Conservation (phyloP, 1,140 invertebrate genomes). For the Nephotettix cincticeps region DNA sequence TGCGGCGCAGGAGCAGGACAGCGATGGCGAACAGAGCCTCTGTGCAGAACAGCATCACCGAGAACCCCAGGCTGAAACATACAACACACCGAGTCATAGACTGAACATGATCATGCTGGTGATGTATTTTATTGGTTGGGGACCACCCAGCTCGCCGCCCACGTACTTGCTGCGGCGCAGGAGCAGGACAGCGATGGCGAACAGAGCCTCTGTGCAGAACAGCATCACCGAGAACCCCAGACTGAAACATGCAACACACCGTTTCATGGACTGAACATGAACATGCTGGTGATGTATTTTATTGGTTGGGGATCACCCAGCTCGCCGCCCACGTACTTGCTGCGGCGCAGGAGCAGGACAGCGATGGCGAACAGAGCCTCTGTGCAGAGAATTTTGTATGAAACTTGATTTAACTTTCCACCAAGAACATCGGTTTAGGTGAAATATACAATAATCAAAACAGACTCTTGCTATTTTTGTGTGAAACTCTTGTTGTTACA, state of each 20-base stretch:
- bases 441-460: too few species aligned
- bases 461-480: too few species aligned
- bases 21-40: slow-evolving; percentile 76
- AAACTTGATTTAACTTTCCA: too few species aligned
- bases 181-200: slow-evolving; percentile 77
- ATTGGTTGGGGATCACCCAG: slow-evolving; percentile 79
- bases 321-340: slow-evolving; percentile 82
- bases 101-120: slow-evolving; percentile 79
- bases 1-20: slow-evolving; percentile 78
- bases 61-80: slow-evolving; percentile 77
- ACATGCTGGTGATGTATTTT: slow-evolving; percentile 74
- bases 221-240: slow-evolving; percentile 88
- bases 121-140: slow-evolving; percentile 66
- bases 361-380: slow-evolving; percentile 76
- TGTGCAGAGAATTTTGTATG: too few species aligned
- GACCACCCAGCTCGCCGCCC: slow-evolving; percentile 93
- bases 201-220: slow-evolving; percentile 80
- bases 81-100: slow-evolving; percentile 79
- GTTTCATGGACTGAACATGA: slow-evolving; percentile 90
- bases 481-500: too few species aligned
- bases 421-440: too few species aligned
- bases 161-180: slow-evolving; percentile 72
- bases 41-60: slow-evolving; percentile 84
- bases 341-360: slow-evolving; percentile 78
- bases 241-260: slow-evolving; percentile 56